Base-by-base conservation (phyloP, 2,113 vertebrate genomes). In the Actenoides lindsayi region DNA sequence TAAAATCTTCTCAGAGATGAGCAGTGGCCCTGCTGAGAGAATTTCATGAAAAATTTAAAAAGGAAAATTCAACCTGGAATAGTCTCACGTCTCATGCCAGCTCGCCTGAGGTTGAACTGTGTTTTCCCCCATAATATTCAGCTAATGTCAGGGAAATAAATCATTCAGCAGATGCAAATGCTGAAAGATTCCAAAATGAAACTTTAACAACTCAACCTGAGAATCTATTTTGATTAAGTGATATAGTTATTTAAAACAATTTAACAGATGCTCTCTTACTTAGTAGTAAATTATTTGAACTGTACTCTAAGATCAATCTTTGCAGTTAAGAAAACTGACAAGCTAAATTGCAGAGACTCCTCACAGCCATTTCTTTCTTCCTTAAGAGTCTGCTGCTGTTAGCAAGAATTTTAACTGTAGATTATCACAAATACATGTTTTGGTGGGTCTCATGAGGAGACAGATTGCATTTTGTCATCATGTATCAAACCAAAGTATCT, bases 21-120 rank as follows among this genome's bases (percentile, higher is more conserved):
- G 97, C 97, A 96, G 98, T 98, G 96, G 97, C 98, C 98, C 98
- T 97, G 98, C 98, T 97, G 98, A 98, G 98, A 98, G 97, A 98
- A 98, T 97, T 98, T 98, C 98, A 99, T 99, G 98, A 99, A 99
- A 98, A 98, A 98, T 99, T 99, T 98, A 99, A 98, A 97, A 96
- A 98, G 97, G 96, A 97, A 98, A 98, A 98, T 99, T 99, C 98
- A 98, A 97, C 98, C 97, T 97, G 97, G 97, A 98, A 98, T 94
- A 98, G 96, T 96, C 96, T 98, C 81, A 86, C 20, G 65, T 98
- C 97, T 98, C 97, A 96, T 85, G 83, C 94, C 93, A 97, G 95
- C 97, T 97, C 7, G 95, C 98, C 96, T 11, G 94, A 97, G 98
- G 98, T 98, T 97, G 98, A 98, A 96, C 94, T 97, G 96, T 98